Evolutionary conservation across 2,797 vertebrate genomes (phyloP), one percentile per base, ranked within the genome.

Genomic region (Agapornis canus): DNA sequence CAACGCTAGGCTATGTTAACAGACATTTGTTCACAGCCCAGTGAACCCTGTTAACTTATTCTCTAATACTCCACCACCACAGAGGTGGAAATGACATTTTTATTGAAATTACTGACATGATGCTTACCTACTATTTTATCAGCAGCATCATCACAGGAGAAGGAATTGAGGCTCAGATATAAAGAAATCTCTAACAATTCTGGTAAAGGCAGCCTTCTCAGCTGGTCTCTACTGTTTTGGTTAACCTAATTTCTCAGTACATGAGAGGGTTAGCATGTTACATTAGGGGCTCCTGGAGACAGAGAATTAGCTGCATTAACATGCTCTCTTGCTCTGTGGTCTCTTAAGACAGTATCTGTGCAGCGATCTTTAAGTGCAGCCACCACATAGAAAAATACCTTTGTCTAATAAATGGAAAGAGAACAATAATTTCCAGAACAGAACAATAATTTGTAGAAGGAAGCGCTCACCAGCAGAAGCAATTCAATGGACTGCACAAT

Each of bases 231-330:
- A 26, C 49, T 40, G 42, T 47, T 91, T 26, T 35, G 10, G 48
- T 59, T 73, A 69, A 42, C 29, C 51, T 65, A 21, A 18, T 80
- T 35, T 59, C 81, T 45, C 31, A 45, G 48, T 35, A 39, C 4
- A 2, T 7, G 11, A 48, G 51, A 78, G 13, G 2, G 0, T 40
- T 64, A 21, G 26, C 2, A 0, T 37, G 51, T 48, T 42, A 54
- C 26, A 45, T 69, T 63, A 65, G n/a, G 31, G 29, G 32, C 60
- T 94, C 40, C 32, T 32, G 31, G 32, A 90, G 23, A 6, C 2
- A 63, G 31, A 54, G 31, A 56, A 49, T 65, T 20, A 83, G 23
- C 60, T 51, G 42, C 20, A 25, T 40, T 60, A 77, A 32, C 3
- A 9, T 56, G 29, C 25, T 27, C 26, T 65, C 23, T 48, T 75